These are phyloP conservation scores for Poeciliopsis occidentalis DNA, from an alignment of 2,113 vertebrate species.

Conservation along the genomic window DNA sequence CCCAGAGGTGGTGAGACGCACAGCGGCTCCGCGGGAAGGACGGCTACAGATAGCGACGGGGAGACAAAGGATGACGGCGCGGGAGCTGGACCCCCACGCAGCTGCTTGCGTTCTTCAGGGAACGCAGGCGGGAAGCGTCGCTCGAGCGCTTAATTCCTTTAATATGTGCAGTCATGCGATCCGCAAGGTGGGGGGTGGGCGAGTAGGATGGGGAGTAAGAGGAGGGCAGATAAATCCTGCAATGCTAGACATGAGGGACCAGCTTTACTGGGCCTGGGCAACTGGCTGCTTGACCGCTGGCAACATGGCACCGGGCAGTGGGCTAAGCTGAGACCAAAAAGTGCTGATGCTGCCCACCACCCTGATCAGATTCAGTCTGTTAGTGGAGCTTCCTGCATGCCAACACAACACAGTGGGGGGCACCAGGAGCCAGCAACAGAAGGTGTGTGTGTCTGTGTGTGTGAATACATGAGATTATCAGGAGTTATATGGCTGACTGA, in stretches of 20 bases:
- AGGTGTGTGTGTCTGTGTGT: constrained; percentile 6
- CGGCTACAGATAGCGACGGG: constrained; percentile 60
- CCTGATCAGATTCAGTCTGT: constrained; percentile 27
- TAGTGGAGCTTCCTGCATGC: constrained; percentile 19
- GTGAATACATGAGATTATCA: constrained; percentile 6
- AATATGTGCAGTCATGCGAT: constrained; percentile 87
- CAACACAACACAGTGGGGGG: constrained; percentile 17
- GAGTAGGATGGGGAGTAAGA: no score
- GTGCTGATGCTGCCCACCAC: constrained; percentile 32
- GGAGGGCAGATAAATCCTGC: constrained; percentile 74
- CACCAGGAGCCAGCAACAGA: constrained; percentile 33
- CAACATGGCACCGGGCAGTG: constrained; percentile 31
- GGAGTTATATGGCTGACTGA: constrained; percentile 2
- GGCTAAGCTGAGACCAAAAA: constrained; percentile 19
- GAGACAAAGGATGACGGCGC: constrained; percentile 61
- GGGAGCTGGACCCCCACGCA: constrained; percentile 80
- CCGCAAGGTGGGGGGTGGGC: constrained; percentile 51
- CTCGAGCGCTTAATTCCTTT: constrained; percentile 91
- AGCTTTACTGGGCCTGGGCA: constrained; percentile 42
- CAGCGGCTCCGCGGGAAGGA: constrained; percentile 43
- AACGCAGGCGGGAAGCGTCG: constrained; percentile 87
- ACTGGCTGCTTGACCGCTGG: constrained; percentile 55
- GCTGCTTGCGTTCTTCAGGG: constrained; percentile 96
- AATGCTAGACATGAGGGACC: constrained; percentile 60
- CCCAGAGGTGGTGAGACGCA: constrained; percentile 72